Percentiles rank a stretch among this genome's conserved stretches.
These are phyloP conservation scores for Elaphurus davidianus DNA, from an alignment of 2,113 vertebrate species.

Conservation along the genomic window DNA sequence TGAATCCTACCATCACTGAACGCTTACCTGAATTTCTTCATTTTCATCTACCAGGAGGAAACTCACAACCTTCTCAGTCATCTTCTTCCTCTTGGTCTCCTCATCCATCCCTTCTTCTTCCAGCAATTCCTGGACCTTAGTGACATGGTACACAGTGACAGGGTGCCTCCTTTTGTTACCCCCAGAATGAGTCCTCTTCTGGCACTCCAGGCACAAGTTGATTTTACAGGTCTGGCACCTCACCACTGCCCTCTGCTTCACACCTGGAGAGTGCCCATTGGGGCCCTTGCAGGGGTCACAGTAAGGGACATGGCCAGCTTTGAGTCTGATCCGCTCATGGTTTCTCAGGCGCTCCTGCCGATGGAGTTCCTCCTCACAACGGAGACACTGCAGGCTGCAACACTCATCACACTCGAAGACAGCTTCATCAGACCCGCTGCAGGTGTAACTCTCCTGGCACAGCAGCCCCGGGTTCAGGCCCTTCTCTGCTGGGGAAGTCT, in stretches of 20 bases:
- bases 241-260: conserved; percentile 87
- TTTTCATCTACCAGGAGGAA: conserved; percentile 97
- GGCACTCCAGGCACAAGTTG: conserved; percentile 93
- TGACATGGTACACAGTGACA: conserved; percentile 83
- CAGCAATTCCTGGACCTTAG: conserved; percentile 80
- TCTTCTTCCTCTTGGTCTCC: conserved; percentile 87
- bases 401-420: conserved; percentile 97
- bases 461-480: conserved; percentile 85
- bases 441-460: conserved; percentile 98
- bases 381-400: conserved; percentile 93
- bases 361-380: conserved; percentile 95
- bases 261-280: conserved; percentile 77
- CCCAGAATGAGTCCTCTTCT: conserved; percentile 92
- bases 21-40: conserved; percentile 94
- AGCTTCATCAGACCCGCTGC: conserved; percentile 93
- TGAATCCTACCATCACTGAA: not conserved
- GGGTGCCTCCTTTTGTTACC: conserved; percentile 93
- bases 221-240: conserved; percentile 94
- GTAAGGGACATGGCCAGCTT: conserved; percentile 90
- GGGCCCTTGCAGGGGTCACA: conserved; percentile 95
- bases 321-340: conserved; percentile 93
- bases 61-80: conserved; percentile 92
- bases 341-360: conserved; percentile 92
- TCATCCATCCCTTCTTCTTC: conserved; percentile 83
- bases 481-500: conserved; percentile 86